phyloP scores from a whole-genome alignment of 2,113 vertebrate species.

The Rhynchomys soricoides region DNA sequence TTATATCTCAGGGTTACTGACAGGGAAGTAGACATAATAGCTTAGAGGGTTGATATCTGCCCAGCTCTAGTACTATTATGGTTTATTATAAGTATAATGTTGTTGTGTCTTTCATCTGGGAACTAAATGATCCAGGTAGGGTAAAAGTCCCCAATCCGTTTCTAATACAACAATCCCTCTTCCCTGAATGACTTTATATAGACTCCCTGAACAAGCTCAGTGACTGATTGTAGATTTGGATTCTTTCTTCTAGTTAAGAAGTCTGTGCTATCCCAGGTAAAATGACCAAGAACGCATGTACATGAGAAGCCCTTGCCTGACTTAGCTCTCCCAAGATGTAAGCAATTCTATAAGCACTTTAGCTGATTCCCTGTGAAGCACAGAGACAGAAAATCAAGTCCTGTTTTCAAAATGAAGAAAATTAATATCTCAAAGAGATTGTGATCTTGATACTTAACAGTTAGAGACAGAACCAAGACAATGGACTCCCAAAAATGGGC shows the following conservation, averaged over 20 bases:
- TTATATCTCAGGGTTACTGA: too few relatives aligned
- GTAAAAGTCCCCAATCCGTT: too few relatives aligned
- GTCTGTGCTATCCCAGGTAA: not conserved
- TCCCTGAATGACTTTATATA: not conserved
- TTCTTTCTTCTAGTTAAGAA: not conserved
- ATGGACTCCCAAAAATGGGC: not conserved
- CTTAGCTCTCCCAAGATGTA: not conserved
- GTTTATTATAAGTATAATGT: too few relatives aligned
- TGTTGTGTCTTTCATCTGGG: too few relatives aligned
- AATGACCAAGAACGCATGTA: fast-evolving
- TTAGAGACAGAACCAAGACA: not conserved
- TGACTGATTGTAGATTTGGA: not conserved
- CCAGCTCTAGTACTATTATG: too few relatives aligned
- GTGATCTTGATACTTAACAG: not conserved
- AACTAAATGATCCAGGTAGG: too few relatives aligned
- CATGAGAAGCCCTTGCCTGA: not conserved
- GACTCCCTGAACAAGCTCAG: not conserved
- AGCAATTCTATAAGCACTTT: not conserved
- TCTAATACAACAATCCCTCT: not conserved
- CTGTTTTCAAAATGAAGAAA: conserved; percentile 15
- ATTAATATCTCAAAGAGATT: not conserved
- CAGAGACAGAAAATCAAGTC: not conserved
- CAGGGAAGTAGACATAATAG: too few relatives aligned
- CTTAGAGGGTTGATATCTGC: too few relatives aligned
- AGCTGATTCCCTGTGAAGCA: not conserved